These are phyloP conservation scores for Ditylenchus weischeri DNA, from an alignment of 2,888 invertebrate genomes.

Conservation along the genomic window DNA sequence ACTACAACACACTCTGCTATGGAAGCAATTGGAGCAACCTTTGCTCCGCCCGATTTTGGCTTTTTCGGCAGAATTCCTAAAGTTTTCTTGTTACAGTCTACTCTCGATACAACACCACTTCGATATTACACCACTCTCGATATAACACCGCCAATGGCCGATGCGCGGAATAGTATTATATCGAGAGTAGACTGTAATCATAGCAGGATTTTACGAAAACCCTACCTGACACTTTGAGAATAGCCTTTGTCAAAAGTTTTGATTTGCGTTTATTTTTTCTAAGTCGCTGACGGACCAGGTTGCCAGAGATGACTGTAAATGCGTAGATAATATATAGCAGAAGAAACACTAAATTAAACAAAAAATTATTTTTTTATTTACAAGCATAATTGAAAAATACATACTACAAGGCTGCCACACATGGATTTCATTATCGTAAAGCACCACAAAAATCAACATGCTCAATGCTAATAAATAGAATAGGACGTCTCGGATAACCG, in stretches of 20 bases:
- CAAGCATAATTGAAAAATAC: background rate
- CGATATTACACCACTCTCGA: too few relatives aligned
- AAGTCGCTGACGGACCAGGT: slow-evolving; percentile 30
- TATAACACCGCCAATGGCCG: too few relatives aligned
- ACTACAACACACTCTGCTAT: too few relatives aligned
- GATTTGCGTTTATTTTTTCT: slow-evolving; percentile 4
- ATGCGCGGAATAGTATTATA: too few relatives aligned
- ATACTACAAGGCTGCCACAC: slow-evolving; percentile 62
- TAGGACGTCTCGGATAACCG: slow-evolving; percentile 64
- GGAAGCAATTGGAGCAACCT: too few relatives aligned
- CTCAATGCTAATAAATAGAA: slow-evolving; percentile 64
- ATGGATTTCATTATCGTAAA: slow-evolving; percentile 62
- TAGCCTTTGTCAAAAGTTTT: background rate
- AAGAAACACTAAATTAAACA: slow-evolving; percentile 59
- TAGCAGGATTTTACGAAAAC: background rate
- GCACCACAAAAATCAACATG: slow-evolving; percentile 63
- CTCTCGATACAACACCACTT: too few relatives aligned
- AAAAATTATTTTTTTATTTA: background rate
- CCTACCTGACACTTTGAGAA: background rate
- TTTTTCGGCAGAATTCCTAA: too few relatives aligned
- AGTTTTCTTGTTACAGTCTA: too few relatives aligned
- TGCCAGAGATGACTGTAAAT: slow-evolving; percentile 62
- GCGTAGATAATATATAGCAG: slow-evolving; percentile 63
- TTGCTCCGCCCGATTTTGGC: too few relatives aligned
- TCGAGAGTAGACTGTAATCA: background rate